Conservation (phyloP, 2,113 vertebrate genomes). For the Enhydra lutris region DNA sequence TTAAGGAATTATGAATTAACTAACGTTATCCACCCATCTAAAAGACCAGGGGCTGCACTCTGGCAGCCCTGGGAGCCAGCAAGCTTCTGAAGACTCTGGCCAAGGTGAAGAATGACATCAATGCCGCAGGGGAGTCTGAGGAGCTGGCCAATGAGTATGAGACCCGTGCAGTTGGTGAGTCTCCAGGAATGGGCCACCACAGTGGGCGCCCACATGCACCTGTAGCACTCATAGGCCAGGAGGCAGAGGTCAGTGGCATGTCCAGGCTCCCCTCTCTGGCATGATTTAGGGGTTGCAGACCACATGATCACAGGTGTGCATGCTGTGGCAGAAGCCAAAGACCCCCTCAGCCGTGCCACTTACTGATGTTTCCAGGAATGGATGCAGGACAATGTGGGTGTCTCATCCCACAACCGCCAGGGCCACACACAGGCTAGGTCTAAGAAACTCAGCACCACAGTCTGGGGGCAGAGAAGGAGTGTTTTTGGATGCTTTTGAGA, state of each 20-base stretch:
- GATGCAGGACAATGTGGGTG: background rate
- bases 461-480: background rate
- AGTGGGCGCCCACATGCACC: accelerated
- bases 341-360: background rate
- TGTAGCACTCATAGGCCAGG: too few relatives aligned
- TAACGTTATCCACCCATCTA: background rate
- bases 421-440: background rate
- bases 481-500: background rate
- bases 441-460: background rate
- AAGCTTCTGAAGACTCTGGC: constrained; percentile 96
- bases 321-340: background rate
- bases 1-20: background rate
- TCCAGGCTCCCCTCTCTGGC: too few relatives aligned
- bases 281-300: background rate
- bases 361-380: background rate
- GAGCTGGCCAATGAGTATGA: constrained; percentile 93
- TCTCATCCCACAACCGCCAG: background rate
- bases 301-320: background rate
- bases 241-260: background rate
- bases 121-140: constrained; percentile 88
- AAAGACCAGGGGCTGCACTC: constrained; percentile 89
- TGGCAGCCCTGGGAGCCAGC: constrained; percentile 93
- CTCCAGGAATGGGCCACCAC: accelerated
- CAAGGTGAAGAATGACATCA: constrained; percentile 89
- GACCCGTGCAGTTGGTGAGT: constrained; percentile 91